phyloP scores from a whole-genome alignment of 2,888 invertebrate species.

The Epirrita christyi region DNA sequence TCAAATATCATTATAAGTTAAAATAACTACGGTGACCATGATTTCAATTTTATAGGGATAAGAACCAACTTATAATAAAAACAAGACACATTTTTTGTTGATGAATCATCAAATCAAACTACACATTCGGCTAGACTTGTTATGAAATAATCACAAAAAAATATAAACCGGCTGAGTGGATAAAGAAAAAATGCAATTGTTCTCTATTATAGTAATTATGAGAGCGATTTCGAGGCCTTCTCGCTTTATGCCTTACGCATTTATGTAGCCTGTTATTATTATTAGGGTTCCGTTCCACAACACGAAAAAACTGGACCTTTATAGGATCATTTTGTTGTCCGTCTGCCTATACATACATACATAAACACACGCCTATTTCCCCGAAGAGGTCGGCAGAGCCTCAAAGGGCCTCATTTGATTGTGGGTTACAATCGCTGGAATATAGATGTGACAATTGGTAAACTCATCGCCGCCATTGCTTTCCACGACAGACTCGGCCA shows the following conservation, averaged over 20 bases:
- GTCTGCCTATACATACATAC: too few species aligned
- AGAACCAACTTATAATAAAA: slow-evolving; percentile 4
- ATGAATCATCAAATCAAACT: slow-evolving; percentile 10
- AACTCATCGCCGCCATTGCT: too few species aligned
- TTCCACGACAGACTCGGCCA: too few species aligned
- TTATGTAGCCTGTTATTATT: slow-evolving; percentile 28
- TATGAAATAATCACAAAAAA: slow-evolving; percentile 15
- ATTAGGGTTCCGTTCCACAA: too few species aligned
- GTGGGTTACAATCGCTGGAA: too few species aligned
- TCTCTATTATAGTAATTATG: slow-evolving; percentile 32
- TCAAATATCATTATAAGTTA: too few species aligned
- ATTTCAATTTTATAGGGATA: slow-evolving; percentile 12
- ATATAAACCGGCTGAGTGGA: slow-evolving; percentile 1
- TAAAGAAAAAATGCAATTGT: slow-evolving; percentile 32
- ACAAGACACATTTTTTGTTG: neutral
- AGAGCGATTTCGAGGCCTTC: slow-evolving; percentile 30
- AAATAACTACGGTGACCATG: too few species aligned
- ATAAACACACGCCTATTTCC: too few species aligned
- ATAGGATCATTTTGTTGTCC: too few species aligned
- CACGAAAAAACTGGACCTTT: neutral
- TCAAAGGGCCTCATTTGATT: too few species aligned
- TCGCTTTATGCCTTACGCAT: slow-evolving; percentile 30
- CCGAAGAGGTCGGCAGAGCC: too few species aligned
- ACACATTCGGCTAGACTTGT: slow-evolving; percentile 7
- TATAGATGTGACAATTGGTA: too few species aligned